Percentiles rank a stretch among this genome's conserved stretches.
Evolutionary conservation across 2,113 vertebrate species (phyloP).

Genomic region (Sorex araneus): DNA sequence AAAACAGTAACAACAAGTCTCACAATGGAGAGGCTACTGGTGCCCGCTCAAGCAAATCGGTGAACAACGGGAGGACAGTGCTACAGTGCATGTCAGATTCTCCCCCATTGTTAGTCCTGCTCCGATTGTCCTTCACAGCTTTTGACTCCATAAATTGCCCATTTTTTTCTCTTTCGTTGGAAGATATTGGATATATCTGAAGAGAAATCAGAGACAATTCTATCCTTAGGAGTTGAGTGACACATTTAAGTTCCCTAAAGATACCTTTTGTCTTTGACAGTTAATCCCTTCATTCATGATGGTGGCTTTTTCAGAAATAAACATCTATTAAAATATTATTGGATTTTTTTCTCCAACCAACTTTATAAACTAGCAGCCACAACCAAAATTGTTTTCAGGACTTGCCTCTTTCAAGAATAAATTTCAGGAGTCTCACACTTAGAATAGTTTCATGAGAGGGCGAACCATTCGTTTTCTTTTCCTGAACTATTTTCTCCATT

Average conservation of each 20-base stretch:
- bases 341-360: constrained; percentile 19
- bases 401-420: constrained; percentile 35
- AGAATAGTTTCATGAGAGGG: neutral
- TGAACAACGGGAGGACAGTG: too few species aligned
- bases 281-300: neutral
- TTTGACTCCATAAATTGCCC: neutral
- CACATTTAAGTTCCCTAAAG: neutral
- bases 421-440: neutral
- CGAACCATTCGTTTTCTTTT: constrained; percentile 6
- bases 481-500: constrained; percentile 11
- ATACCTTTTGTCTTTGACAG: constrained; percentile 4
- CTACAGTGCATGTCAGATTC: neutral
- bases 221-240: neutral
- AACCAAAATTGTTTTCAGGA: constrained; percentile 46
- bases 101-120: neutral
- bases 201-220: neutral
- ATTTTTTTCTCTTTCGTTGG: neutral
- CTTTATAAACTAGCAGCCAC: neutral
- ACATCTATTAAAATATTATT: neutral
- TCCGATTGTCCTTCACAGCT: neutral
- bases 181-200: neutral
- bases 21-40: too few species aligned
- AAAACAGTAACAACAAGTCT: too few species aligned
- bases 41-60: too few species aligned
- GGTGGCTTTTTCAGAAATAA: constrained; percentile 19